A percentile compares a stretch with the other conserved stretches of the same genome.
Conservation (phyloP, 2,797 vertebrate genomes). For the Girardinus metallicus region DNA sequence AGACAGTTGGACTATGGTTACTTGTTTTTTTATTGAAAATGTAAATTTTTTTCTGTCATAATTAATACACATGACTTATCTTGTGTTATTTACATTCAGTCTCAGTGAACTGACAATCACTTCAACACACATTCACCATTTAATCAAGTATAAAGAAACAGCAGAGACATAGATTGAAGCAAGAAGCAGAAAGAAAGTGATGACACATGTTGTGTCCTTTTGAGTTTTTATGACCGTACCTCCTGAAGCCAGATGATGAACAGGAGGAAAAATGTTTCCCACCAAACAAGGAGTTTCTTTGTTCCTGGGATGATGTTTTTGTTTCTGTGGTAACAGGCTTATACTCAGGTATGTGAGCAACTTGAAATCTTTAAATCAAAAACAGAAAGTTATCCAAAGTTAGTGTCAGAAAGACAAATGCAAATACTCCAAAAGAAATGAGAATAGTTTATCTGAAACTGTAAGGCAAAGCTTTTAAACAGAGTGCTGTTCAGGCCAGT, state of each 20-base stretch:
- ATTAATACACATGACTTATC: background rate
- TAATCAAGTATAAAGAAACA: background rate
- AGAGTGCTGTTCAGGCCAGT: background rate
- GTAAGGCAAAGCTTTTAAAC: background rate
- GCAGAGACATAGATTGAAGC: background rate
- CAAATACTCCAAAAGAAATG: background rate
- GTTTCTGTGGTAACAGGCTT: conserved; percentile 73
- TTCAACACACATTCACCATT: background rate
- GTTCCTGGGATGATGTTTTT: conserved; percentile 71
- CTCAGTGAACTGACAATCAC: background rate
- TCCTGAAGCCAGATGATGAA: conserved; percentile 68
- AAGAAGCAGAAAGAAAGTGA: background rate
- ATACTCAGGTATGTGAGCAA: conserved; percentile 92
- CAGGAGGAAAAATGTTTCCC: conserved; percentile 66
- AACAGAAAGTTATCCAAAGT: background rate
- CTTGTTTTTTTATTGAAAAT: background rate
- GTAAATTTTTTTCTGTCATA: background rate
- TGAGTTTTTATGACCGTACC: conserved; percentile 68
- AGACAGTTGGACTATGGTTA: background rate
- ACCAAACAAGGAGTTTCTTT: conserved; percentile 76
- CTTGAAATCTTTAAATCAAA: conserved; percentile 86
- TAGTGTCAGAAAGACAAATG: background rate
- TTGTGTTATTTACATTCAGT: background rate
- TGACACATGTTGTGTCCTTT: background rate
- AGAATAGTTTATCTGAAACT: background rate